Conservation (phyloP, 2,113 vertebrate species). For the Anseranas semipalmata region DNA sequence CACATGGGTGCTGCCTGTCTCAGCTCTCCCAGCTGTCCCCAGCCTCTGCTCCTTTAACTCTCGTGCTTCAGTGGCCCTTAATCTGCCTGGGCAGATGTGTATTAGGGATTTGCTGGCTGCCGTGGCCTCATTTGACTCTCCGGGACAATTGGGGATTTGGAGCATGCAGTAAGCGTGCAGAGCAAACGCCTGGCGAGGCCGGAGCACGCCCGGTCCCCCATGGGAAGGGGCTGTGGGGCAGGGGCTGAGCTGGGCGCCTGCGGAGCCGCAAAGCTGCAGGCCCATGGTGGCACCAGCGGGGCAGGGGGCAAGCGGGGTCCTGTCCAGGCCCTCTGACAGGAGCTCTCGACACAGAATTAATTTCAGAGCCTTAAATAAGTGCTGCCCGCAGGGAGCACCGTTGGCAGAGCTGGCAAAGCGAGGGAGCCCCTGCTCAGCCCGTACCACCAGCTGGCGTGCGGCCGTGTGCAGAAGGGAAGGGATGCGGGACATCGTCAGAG, state of each 20-base stretch:
- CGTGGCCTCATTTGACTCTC: not conserved
- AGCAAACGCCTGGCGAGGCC: not conserved
- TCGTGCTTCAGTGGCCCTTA: rapidly evolving
- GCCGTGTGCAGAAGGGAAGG: not conserved
- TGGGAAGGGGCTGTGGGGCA: not conserved
- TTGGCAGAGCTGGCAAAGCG: not conserved
- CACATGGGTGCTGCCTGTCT: not conserved
- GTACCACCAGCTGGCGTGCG: too few relatives aligned
- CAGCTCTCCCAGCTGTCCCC: not conserved
- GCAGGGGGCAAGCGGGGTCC: not conserved
- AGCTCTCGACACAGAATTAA: not conserved
- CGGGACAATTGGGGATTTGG: not conserved
- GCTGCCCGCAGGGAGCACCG: rapidly evolving
- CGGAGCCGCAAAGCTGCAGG: not conserved
- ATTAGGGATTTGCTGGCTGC: conserved; percentile 30
- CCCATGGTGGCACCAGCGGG: not conserved
- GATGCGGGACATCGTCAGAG: not conserved
- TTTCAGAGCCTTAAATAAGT: not conserved
- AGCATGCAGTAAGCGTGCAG: not conserved
- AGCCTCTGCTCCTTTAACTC: not conserved
- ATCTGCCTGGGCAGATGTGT: conserved; percentile 44
- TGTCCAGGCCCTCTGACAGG: not conserved
- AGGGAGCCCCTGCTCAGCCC: too few relatives aligned
- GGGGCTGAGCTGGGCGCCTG: not conserved
- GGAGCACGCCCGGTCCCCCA: rapidly evolving